Conservation (phyloP, 2,113 vertebrate species). For the Dipodomys spectabilis region DNA sequence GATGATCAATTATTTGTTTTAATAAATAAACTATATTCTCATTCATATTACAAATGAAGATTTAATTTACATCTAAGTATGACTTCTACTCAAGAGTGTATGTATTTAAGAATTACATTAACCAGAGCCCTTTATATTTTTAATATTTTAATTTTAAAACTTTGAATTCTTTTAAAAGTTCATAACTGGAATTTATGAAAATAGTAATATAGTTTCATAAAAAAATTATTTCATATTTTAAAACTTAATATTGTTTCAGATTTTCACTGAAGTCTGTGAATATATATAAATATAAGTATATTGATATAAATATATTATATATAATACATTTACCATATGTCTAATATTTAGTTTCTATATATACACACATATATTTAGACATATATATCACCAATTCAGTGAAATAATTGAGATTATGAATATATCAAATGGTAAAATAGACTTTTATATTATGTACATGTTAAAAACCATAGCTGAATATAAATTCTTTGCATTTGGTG, state of each 20-base stretch:
- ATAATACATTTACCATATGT: not conserved
- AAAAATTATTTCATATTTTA: not conserved
- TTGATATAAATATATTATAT: not conserved
- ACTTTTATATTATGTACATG: not conserved
- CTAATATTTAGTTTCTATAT: not conserved
- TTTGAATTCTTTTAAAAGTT: not conserved
- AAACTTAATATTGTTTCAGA: not conserved
- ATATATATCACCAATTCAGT: not conserved
- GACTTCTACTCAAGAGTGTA: not conserved
- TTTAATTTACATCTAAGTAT: not conserved
- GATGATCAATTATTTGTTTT: not conserved
- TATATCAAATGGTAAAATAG: not conserved
- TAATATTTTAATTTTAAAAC: not conserved
- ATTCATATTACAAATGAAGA: not conserved
- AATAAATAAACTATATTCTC: not conserved
- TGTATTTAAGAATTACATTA: constrained; percentile 9
- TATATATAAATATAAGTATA: no score
- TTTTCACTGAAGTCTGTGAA: no score
- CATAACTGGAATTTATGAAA: not conserved
- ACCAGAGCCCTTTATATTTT: not conserved
- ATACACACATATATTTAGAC: not conserved
- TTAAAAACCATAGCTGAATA: not conserved
- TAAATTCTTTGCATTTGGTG: not conserved
- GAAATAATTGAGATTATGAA: not conserved
- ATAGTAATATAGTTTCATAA: not conserved